Conservation (phyloP, 2,797 vertebrate genomes). For the Hydrophis major region DNA sequence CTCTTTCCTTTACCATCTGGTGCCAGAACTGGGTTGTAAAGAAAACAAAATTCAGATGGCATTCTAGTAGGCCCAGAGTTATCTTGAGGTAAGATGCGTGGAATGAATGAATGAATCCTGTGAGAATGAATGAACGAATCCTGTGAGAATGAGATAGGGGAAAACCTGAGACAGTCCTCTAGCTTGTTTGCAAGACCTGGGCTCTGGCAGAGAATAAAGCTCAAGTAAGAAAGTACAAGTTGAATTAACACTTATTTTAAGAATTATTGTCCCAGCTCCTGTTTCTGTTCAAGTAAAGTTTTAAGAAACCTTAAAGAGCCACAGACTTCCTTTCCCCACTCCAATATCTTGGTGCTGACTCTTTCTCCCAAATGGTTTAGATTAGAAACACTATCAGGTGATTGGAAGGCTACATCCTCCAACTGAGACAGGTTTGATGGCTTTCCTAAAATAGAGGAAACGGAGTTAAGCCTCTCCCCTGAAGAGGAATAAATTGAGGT, state of each 20-base stretch:
- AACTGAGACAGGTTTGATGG: neutral
- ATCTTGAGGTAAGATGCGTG: neutral
- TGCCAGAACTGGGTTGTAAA: neutral
- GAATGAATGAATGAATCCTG: no score
- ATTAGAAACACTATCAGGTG: neutral
- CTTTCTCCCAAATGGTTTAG: neutral
- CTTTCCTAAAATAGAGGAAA: neutral
- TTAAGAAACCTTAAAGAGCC: neutral
- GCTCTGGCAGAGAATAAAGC: neutral
- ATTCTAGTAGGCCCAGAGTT: neutral
- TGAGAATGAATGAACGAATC: no score
- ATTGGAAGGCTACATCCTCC: neutral
- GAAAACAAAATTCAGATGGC: neutral
- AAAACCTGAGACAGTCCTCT: no score
- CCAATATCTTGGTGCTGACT: neutral
- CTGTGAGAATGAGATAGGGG: neutral
- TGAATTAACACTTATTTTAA: neutral
- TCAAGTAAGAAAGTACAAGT: neutral
- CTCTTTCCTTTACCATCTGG: neutral
- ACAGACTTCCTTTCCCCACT: neutral
- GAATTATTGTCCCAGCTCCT: neutral
- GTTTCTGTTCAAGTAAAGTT: neutral
- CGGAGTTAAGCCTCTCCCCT: neutral
- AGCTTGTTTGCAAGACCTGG: neutral
- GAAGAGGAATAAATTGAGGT: neutral